A percentile compares a stretch with the other conserved stretches of the same genome.
These are phyloP conservation scores for Scophthalmus maximus DNA, from an alignment of 2,113 vertebrate species.

Conservation along the genomic window DNA sequence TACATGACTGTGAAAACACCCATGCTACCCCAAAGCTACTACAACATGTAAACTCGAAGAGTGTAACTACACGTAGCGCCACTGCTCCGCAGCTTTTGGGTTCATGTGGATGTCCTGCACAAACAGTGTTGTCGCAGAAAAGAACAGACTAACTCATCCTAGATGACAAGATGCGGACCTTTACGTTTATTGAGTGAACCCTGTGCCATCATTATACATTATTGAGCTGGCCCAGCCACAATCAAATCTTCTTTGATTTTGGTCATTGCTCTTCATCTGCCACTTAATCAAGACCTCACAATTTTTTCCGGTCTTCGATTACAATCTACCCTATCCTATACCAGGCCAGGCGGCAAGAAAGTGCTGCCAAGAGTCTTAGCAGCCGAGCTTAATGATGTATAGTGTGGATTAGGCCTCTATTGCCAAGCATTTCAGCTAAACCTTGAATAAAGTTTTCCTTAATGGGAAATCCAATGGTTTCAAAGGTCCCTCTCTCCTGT, in stretches of 20 bases:
- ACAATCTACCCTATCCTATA: slow-evolving; percentile 23
- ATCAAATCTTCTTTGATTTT: slow-evolving; percentile 15
- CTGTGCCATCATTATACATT: slow-evolving; percentile 8
- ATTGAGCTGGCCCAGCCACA: slow-evolving; percentile 35
- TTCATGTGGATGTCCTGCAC: too few species aligned
- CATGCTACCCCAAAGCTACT: too few species aligned
- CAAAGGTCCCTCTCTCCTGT: slow-evolving; percentile 61
- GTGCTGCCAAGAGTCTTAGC: slow-evolving; percentile 42
- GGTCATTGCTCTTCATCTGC: slow-evolving; percentile 38
- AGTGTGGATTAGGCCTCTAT: slow-evolving; percentile 55
- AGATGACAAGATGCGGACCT: not conserved
- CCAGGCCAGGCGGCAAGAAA: slow-evolving; percentile 15
- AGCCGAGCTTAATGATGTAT: slow-evolving; percentile 50
- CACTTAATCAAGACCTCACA: slow-evolving; percentile 42
- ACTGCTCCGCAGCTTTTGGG: too few species aligned
- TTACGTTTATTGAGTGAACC: not conserved
- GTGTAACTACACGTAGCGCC: too few species aligned
- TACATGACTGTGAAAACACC: too few species aligned
- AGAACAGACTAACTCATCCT: not conserved
- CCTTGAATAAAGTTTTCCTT: slow-evolving; percentile 64
- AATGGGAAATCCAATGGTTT: slow-evolving; percentile 67
- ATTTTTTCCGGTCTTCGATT: slow-evolving; percentile 47
- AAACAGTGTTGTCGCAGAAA: not conserved
- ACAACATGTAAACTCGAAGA: too few species aligned
- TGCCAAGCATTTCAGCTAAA: slow-evolving; percentile 33